Evolutionary conservation across 2,888 invertebrate genomes (phyloP).

Genomic region (Plutella xylostella): DNA sequence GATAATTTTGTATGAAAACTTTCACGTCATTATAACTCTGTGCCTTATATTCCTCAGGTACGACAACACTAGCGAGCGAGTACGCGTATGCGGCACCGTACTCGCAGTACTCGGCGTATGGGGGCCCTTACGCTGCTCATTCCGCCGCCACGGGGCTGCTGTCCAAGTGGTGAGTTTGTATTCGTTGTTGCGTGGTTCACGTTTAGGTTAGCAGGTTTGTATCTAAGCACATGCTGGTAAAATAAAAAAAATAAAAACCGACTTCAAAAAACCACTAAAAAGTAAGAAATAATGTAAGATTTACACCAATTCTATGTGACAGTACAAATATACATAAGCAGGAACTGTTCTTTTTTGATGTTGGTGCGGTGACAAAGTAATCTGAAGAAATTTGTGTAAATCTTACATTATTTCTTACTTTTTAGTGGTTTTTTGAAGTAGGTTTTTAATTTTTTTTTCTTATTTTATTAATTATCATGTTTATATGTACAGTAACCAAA

Average conservation of each 20-base stretch:
- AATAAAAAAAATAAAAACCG: neutral
- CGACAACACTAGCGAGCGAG: conserved; percentile 63
- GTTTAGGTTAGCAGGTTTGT: neutral
- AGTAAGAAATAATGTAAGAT: too few relatives aligned
- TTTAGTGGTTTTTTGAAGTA: too few relatives aligned
- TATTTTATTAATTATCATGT: too few relatives aligned
- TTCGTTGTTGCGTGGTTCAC: neutral
- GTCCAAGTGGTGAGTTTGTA: conserved; percentile 71
- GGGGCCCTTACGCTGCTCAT: conserved; percentile 54
- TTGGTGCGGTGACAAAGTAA: too few relatives aligned
- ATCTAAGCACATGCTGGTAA: neutral
- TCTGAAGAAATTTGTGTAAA: neutral
- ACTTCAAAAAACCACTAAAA: too few relatives aligned
- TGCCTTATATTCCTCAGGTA: conserved; percentile 40
- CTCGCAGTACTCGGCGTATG: conserved; percentile 63
- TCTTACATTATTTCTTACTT: neutral
- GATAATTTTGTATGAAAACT: too few relatives aligned
- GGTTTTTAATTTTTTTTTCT: too few relatives aligned
- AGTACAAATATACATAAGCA: too few relatives aligned
- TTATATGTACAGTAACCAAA: too few relatives aligned
- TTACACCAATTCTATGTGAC: too few relatives aligned
- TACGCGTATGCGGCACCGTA: conserved; percentile 79
- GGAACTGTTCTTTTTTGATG: too few relatives aligned
- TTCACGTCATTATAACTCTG: too few relatives aligned
- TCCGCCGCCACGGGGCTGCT: conserved; percentile 68